A percentile compares a stretch with the other conserved stretches of the same genome.
Evolutionary conservation across 2,113 vertebrate species (phyloP).

Genomic region (Pelmatolapia mariae): DNA sequence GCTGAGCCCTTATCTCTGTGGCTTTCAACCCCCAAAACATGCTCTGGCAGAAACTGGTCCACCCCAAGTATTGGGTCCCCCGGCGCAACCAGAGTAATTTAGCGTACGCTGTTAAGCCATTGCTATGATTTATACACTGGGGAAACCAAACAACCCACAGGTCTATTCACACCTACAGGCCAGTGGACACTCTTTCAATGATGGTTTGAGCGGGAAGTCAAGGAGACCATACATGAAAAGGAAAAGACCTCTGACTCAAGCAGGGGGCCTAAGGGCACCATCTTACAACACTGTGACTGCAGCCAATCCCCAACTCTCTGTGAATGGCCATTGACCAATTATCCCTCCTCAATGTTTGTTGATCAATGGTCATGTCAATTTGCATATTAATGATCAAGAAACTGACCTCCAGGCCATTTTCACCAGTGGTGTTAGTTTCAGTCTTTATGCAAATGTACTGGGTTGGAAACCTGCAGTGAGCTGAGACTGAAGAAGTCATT

Average conservation of each 20-base stretch:
- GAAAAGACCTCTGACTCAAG: neutral
- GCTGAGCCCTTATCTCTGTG: neutral
- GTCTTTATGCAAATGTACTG: neutral
- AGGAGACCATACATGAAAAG: neutral
- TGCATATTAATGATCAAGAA: neutral
- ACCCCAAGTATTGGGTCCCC: neutral
- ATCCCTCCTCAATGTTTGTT: neutral
- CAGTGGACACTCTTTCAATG: neutral
- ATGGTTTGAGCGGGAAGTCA: accelerated
- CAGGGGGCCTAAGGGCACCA: neutral
- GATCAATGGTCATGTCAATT: neutral
- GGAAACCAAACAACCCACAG: neutral
- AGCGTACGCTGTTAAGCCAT: accelerated
- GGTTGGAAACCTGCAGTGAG: neutral
- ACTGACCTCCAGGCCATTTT: neutral
- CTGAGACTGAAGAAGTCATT: neutral
- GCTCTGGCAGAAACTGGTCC: neutral
- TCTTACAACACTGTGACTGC: neutral
- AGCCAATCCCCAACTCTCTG: neutral
- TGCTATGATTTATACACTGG: neutral
- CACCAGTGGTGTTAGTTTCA: neutral
- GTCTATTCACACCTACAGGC: neutral
- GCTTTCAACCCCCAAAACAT: neutral
- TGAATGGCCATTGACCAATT: neutral
- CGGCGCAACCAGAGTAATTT: neutral